Conservation (phyloP, 1,140 invertebrate genomes). For the Sinella curviseta region DNA sequence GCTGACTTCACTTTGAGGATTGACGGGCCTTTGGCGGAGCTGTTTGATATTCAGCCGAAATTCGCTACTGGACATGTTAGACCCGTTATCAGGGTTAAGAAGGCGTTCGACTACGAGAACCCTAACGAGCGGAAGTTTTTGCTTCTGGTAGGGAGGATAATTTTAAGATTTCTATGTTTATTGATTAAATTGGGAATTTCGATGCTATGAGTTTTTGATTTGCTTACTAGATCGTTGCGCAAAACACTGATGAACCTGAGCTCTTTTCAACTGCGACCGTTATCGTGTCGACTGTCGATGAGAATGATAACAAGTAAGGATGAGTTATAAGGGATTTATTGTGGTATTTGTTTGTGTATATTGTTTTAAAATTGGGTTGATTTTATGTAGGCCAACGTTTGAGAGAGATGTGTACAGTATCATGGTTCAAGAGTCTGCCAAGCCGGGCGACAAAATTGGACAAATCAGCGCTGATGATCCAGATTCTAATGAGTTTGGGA, state of each 20-base stretch:
- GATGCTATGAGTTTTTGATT: neutral
- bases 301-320: constrained; percentile 51
- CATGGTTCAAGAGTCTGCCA: constrained; percentile 70
- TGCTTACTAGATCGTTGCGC: constrained; percentile 70
- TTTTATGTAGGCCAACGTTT: constrained; percentile 71
- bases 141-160: constrained; percentile 70
- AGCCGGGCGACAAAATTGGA: constrained; percentile 69
- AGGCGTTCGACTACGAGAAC: constrained; percentile 85
- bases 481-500: constrained; percentile 76
- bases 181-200: neutral
- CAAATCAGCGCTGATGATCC: constrained; percentile 78
- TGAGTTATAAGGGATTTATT: neutral
- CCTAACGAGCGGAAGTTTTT: constrained; percentile 89
- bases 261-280: constrained; percentile 84
- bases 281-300: constrained; percentile 76
- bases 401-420: constrained; percentile 71
- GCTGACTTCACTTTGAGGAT: constrained; percentile 75
- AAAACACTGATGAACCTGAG: constrained; percentile 66
- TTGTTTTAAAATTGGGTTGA: neutral
- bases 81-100: constrained; percentile 77
- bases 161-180: too few species aligned
- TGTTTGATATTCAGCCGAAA: constrained; percentile 79
- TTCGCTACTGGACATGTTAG: constrained; percentile 72
- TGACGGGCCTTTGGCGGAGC: constrained; percentile 72
- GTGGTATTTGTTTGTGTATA: neutral